Percentiles rank a stretch among this genome's conserved stretches.
Evolutionary conservation across 2,888 invertebrate species (phyloP).

Genomic region (Hydriomena furcata): DNA sequence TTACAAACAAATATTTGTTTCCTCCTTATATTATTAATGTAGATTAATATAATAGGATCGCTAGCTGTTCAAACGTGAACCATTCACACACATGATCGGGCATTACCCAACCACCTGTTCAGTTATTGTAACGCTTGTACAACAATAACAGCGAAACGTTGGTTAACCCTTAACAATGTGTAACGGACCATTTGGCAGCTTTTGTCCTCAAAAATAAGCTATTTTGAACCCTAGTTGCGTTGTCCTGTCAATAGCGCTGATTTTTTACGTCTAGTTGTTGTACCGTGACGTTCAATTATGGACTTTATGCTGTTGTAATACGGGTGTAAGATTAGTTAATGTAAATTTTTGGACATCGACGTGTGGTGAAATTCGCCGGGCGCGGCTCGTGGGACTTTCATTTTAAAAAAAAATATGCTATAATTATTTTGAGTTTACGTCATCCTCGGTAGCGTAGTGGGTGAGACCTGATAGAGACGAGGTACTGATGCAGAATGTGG

Average conservation of each 20-base stretch:
- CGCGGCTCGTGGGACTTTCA: constrained; percentile 21
- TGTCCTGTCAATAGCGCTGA: constrained; percentile 16
- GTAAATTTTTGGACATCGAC: constrained; percentile 30
- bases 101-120: constrained; percentile 58
- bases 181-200: constrained; percentile 73
- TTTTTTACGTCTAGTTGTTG: constrained; percentile 21
- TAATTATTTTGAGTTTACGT: no score
- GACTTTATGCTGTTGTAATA: constrained; percentile 22
- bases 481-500: no score
- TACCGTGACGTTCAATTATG: constrained; percentile 16
- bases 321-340: constrained; percentile 31
- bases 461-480: no score
- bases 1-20: no score
- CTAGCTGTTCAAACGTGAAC: no score
- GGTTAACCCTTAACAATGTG: constrained; percentile 61
- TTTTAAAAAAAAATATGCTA: constrained; percentile 2
- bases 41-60: no score
- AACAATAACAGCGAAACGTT: constrained; percentile 40
- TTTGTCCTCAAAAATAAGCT: constrained; percentile 35
- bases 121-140: constrained; percentile 48
- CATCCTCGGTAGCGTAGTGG: no score
- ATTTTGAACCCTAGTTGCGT: constrained; percentile 25
- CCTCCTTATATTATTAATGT: no score
- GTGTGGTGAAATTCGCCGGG: constrained; percentile 34
- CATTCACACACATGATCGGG: constrained; percentile 47